These are phyloP conservation scores for Nemapogon koenigi DNA, from an alignment of 2,888 invertebrate genomes.

Conservation along the genomic window DNA sequence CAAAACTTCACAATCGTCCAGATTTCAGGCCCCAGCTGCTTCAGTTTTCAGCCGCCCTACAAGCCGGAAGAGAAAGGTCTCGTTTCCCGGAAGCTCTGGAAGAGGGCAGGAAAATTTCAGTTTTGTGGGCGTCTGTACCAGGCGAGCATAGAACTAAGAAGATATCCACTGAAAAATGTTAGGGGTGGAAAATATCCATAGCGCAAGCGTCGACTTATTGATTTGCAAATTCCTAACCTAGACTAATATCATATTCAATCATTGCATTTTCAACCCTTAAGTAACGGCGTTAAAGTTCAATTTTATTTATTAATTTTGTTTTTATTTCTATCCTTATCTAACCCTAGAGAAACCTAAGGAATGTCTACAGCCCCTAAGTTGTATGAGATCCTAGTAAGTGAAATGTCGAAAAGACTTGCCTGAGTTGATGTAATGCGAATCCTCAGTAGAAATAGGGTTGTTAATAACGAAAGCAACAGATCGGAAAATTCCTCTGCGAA, in stretches of 20 bases:
- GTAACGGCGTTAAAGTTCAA: not conserved
- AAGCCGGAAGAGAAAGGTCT: conserved; percentile 38
- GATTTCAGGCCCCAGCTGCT: conserved; percentile 4
- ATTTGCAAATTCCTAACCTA: too few relatives aligned
- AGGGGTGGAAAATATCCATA: not conserved
- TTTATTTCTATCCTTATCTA: not conserved
- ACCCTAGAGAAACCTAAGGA: not conserved
- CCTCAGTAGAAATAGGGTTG: too few relatives aligned
- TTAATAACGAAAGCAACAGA: too few relatives aligned
- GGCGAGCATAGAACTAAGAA: conserved; percentile 28
- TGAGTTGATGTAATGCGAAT: not conserved
- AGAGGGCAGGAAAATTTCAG: conserved; percentile 58
- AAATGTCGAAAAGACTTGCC: not conserved
- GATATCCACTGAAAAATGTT: conserved; percentile 13
- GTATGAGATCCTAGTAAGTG: not conserved
- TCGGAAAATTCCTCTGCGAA: too few relatives aligned
- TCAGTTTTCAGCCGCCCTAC: conserved; percentile 37
- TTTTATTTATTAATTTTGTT: not conserved
- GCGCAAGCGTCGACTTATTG: conserved; percentile 6
- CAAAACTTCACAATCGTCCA: not conserved
- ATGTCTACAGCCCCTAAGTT: not conserved
- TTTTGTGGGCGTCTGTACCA: conserved; percentile 56
- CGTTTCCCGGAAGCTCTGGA: conserved; percentile 42
- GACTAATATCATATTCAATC: too few relatives aligned
- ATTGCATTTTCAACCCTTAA: too few relatives aligned